Conservation (phyloP, 2,113 vertebrate genomes). For the Labrus mixtus region DNA sequence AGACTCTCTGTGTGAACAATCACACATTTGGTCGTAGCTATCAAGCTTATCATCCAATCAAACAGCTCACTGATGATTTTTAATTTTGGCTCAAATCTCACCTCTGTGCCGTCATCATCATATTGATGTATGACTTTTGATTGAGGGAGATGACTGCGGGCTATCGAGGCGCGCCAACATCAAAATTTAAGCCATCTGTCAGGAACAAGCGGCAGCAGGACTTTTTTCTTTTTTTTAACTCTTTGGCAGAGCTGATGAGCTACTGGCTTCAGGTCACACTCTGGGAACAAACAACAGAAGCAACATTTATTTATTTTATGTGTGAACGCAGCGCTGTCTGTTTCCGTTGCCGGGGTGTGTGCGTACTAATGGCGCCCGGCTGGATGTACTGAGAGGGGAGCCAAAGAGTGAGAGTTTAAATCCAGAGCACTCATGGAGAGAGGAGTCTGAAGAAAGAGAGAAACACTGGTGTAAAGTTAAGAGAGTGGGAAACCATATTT, state of each 20-base stretch:
- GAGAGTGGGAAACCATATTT: background rate
- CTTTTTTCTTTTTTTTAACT: background rate
- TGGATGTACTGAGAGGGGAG: background rate
- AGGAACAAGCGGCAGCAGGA: slow-evolving; percentile 1
- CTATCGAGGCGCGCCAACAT: background rate
- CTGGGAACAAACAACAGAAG: slow-evolving; percentile 26
- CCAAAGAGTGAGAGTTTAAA: background rate
- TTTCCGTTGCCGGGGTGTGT: background rate
- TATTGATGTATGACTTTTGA: background rate
- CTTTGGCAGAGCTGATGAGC: background rate
- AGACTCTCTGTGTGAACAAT: too few relatives aligned
- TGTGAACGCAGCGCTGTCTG: background rate
- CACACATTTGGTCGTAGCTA: background rate
- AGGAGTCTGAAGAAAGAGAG: background rate
- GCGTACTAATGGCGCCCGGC: too few relatives aligned
- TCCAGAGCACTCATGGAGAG: background rate
- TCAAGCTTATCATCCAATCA: background rate
- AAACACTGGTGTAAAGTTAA: background rate
- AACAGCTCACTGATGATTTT: background rate
- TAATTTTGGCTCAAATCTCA: background rate
- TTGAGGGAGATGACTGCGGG: background rate
- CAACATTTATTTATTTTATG: slow-evolving; percentile 23
- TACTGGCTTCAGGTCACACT: slow-evolving; percentile 15
- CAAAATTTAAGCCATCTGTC: slow-evolving; percentile 22
- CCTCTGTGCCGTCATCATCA: background rate